A percentile compares a stretch with the other conserved stretches of the same genome.
These are phyloP conservation scores for Steinernema khuongi DNA, from an alignment of 1,140 invertebrate genomes.

Conservation along the genomic window DNA sequence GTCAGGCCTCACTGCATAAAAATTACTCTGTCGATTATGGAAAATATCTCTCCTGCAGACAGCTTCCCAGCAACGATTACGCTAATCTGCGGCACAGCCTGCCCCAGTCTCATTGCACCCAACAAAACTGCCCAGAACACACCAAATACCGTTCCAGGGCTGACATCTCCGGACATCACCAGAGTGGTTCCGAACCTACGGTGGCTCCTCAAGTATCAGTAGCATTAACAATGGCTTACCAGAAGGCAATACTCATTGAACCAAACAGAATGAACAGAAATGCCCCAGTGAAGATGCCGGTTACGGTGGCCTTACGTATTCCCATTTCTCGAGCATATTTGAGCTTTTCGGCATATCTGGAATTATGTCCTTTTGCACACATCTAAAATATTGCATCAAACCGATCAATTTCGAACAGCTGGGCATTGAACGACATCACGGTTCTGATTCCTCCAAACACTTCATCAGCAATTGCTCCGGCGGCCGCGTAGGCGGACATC, in stretches of 20 bases:
- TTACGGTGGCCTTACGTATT: slow-evolving; percentile 68
- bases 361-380: slow-evolving; percentile 35
- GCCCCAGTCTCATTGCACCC: slow-evolving; percentile 76
- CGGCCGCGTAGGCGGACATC: slow-evolving; percentile 71
- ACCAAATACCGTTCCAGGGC: slow-evolving; percentile 68
- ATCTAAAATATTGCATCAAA: slow-evolving; percentile 20
- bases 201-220: slow-evolving; percentile 49
- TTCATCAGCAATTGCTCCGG: slow-evolving; percentile 75
- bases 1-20: slow-evolving; percentile 29
- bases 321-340: slow-evolving; percentile 68
- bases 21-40: slow-evolving; percentile 68
- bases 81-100: slow-evolving; percentile 75
- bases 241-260: slow-evolving; percentile 63
- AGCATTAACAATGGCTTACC: slow-evolving; percentile 56
- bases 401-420: slow-evolving; percentile 66
- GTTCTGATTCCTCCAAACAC: slow-evolving; percentile 72
- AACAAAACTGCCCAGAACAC: slow-evolving; percentile 77
- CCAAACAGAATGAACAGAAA: slow-evolving; percentile 66
- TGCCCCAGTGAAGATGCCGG: slow-evolving; percentile 65
- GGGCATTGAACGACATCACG: slow-evolving; percentile 75
- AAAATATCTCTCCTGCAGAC: slow-evolving; percentile 72
- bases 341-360: slow-evolving; percentile 66
- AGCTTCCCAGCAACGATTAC: slow-evolving; percentile 72
- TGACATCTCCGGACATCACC: slow-evolving; percentile 65
- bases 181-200: slow-evolving; percentile 58